Base-by-base conservation (phyloP, 2,888 invertebrate genomes). In the Sesamia inferens region DNA sequence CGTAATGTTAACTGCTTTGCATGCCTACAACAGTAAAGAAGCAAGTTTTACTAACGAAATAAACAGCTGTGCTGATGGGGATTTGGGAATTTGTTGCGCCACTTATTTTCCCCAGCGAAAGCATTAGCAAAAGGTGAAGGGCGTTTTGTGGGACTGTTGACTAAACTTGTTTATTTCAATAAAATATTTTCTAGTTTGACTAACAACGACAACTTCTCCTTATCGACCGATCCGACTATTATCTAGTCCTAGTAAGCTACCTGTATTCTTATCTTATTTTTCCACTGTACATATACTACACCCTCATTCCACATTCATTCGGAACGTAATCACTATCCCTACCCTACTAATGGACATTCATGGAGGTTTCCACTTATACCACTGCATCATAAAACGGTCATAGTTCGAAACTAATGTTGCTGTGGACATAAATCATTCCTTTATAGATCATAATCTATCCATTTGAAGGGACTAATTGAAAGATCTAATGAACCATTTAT, bases 271-370 rank as follows among this genome's bases (percentile, higher is more conserved):
- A 2, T 48, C 8, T 13, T 5, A 44, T 48, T 22, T 8, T 51
- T 22, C 22, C 22, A n/a, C 48, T 22, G 62, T 76, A 73, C 78
- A 39, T 66, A 54, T 55, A 76, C 31, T 67, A 69, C 77, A 82
- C 69, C 81, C 82, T 87, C 86, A 87, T 88, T 87, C 86, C 88
- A 89, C 88, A 92, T 91, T 91, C 83, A 92, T 76, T 81, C 61
- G 64, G 62, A 55, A 74, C 76, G 83, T 88, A 89, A 92, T 91
- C 88, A 88, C 83, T 83, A 85, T 83, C 79, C 76, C 65, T 70
- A 71, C 79, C 76, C 65, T 70, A 71, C 79, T 86, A 88, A 88
- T 87, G 79, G 82, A 59, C 75, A 80, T 82, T 77, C 86, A 88
- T 86, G 80, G 85, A 87, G 74, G 77, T 59, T 76, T 71, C 74